phyloP scores from a whole-genome alignment of 2,797 vertebrate species.

The Rhabdophis nuchalis region DNA sequence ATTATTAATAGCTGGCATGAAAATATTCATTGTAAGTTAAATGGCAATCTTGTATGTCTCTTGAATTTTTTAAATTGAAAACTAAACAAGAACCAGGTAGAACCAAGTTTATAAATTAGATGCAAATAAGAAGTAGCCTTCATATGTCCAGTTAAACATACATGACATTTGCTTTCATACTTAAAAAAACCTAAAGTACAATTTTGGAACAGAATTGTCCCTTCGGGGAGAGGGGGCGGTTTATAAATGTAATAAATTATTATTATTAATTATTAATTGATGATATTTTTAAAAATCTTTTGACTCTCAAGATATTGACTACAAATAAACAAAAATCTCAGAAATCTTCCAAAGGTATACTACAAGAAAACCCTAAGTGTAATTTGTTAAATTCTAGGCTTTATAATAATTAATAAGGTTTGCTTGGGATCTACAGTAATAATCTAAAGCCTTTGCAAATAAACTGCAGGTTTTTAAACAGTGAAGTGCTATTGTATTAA shows the following conservation, averaged over 20 bases:
- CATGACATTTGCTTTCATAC: background rate
- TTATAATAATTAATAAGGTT: background rate
- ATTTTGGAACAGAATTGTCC: background rate
- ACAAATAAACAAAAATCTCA: constrained; percentile 16
- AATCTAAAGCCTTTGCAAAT: constrained; percentile 34
- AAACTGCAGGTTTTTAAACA: constrained; percentile 24
- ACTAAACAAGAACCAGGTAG: background rate
- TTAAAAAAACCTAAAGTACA: background rate
- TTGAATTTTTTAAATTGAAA: background rate
- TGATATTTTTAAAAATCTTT: background rate
- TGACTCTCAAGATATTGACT: constrained; percentile 9
- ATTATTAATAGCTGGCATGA: constrained; percentile 44
- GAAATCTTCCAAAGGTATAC: constrained; percentile 5
- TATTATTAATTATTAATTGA: too few relatives aligned
- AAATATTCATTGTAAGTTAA: constrained; percentile 45
- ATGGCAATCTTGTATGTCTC: constrained; percentile 34
- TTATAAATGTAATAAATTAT: too few relatives aligned
- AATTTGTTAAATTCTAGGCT: constrained; percentile 25
- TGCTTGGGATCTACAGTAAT: background rate
- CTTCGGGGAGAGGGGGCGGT: too few relatives aligned
- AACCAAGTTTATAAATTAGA: constrained; percentile 4
- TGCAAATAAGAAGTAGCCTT: background rate
- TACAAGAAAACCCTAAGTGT: background rate
- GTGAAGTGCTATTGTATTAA: constrained; percentile 20
- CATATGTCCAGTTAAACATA: background rate